These are phyloP conservation scores for Diaprepes abbreviatus DNA, from an alignment of 2,888 invertebrate species.

Conservation along the genomic window DNA sequence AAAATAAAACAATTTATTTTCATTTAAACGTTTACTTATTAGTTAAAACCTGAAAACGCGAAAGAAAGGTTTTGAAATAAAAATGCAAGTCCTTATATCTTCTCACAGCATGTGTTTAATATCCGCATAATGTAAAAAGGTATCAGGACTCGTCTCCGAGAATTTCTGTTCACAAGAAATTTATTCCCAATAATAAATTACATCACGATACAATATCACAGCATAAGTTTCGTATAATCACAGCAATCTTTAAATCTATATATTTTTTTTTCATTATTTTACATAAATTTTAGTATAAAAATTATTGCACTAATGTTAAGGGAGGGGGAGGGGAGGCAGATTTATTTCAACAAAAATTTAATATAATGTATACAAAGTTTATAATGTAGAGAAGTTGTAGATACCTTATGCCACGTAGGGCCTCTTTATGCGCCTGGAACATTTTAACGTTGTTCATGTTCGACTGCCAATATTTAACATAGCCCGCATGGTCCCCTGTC, in stretches of 20 bases:
- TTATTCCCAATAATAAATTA: conserved; percentile 62
- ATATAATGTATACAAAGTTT: conserved; percentile 62
- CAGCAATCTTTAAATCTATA: conserved; percentile 50
- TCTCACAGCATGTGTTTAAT: conserved; percentile 54
- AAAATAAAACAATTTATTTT: conserved; percentile 1
- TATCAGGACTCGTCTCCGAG: conserved; percentile 61
- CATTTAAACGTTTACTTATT: neutral
- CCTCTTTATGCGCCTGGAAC: conserved; percentile 99
- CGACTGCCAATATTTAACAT: conserved; percentile 99
- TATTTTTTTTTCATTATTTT: conserved; percentile 43
- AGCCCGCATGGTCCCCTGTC: conserved; percentile 98
- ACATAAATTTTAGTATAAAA: conserved; percentile 49
- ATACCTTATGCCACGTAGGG: conserved; percentile 98
- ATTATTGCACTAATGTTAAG: conserved; percentile 59
- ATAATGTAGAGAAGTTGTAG: conserved; percentile 67
- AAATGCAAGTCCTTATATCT: conserved; percentile 64
- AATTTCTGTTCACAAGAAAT: conserved; percentile 61
- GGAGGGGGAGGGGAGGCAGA: conserved; percentile 64
- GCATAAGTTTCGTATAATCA: conserved; percentile 52
- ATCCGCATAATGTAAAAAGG: conserved; percentile 59
- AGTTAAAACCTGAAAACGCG: conserved; percentile 2
- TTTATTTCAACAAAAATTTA: conserved; percentile 62
- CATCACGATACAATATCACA: conserved; percentile 60
- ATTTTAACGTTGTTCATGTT: conserved; percentile 99
- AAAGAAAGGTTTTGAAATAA: conserved; percentile 60